Conservation (phyloP, 64 coral and sea anemone species). For the Anthopleura sola region DNA sequence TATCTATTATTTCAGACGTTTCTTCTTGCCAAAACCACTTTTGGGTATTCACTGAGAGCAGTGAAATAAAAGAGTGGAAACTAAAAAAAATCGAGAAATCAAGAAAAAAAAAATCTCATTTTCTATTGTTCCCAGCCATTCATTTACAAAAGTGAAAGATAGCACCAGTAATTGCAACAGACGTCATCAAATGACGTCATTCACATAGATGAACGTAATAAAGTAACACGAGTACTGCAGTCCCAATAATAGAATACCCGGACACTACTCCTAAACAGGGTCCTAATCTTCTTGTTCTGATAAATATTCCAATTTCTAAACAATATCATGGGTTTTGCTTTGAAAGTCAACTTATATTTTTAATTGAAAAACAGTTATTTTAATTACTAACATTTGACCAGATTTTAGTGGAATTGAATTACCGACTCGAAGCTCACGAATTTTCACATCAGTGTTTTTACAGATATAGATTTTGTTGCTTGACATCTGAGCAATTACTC, state of each 20-base stretch:
- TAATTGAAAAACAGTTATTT: slow-evolving; percentile 2
- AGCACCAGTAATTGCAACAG: neutral
- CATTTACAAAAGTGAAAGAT: neutral
- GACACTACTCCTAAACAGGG: neutral
- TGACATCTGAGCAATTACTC: neutral
- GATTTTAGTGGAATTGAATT: neutral
- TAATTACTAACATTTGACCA: neutral
- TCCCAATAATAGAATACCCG: too few relatives aligned
- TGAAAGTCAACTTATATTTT: neutral
- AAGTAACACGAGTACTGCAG: neutral
- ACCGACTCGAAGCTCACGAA: neutral
- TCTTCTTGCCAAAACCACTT: too few relatives aligned
- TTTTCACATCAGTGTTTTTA: neutral
- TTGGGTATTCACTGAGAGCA: too few relatives aligned
- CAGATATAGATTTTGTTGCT: neutral
- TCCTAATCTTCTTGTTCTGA: neutral
- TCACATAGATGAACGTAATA: neutral
- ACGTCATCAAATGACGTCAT: slow-evolving; percentile 13
- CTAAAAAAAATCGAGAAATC: neutral
- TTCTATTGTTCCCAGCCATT: neutral
- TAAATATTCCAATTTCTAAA: neutral
- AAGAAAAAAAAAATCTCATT: neutral
- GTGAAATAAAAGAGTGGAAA: neutral
- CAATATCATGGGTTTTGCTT: neutral
- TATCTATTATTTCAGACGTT: neutral